Base-by-base conservation (phyloP, 2,113 vertebrate species). In the Chaetodon trifascialis region DNA sequence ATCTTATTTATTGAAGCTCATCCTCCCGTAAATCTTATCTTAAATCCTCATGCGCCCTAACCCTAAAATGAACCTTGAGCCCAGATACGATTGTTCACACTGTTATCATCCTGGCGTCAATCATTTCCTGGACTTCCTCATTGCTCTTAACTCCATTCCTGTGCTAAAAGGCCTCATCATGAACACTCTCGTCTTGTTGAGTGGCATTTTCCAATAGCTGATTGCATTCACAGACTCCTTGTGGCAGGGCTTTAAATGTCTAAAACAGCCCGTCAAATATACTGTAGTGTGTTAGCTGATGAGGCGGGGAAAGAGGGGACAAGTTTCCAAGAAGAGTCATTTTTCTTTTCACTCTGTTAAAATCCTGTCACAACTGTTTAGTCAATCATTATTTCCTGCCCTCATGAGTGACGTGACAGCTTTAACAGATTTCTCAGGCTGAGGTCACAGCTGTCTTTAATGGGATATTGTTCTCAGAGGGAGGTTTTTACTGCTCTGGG, bases 321-420 rank as follows among this genome's bases (percentile, higher is more conserved):
- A 69, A 7, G 51, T 83, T 89, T 80, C 82, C 84, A 56, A 59
- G 74, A 72, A 54, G 46, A 81, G 40, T 76, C 12, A 1, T 68
- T 82, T 62, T 83, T 83, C 40, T 49, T 19, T 51, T 36, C 5
- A 1, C 44, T 81, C n/a, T 30, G 54, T 75, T 83, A 36, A 82
- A 89, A 73, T 82, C 73, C 34, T 72, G 54, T 82, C 52, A 34
- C 25, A 25, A 54, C 66, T 80, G 66, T 73, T 88, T 85, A 55
- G 85, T 89, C 82, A 67, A 62, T 86, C 84, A 66, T 23, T 11
- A 44, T 69, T 82, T 79, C 69, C 55, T 51, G 59, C 75, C 44
- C 78, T 68, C 46, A 30, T 0, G 54, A 63, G 71, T 78, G 74
- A 73, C 67, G 65, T 12, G 10, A 36, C n/a, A 60, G 69, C 55